phyloP scores from a whole-genome alignment of 2,113 vertebrate genomes.

The Ailurus styani region DNA sequence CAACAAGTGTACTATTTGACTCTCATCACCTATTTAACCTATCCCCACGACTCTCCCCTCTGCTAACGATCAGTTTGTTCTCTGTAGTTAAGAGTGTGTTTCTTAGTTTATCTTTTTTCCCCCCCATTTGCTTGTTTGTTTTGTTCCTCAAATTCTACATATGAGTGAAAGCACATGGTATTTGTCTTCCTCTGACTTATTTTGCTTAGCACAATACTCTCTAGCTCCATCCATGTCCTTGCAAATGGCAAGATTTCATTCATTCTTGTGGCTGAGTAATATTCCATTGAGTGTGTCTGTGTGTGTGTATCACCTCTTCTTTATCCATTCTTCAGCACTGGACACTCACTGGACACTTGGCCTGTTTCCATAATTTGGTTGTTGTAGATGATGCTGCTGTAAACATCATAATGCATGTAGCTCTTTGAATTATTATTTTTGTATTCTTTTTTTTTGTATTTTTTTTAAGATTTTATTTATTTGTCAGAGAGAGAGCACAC shows the following conservation, averaged over 20 bases:
- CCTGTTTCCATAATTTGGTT: background rate
- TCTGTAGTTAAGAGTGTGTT: background rate
- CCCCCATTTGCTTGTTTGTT: background rate
- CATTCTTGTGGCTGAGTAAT: background rate
- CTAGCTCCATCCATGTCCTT: background rate
- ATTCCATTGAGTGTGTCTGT: background rate
- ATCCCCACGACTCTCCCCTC: background rate
- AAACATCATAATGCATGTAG: background rate
- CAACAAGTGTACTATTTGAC: background rate
- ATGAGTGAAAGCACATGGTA: background rate
- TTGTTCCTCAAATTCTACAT: background rate
- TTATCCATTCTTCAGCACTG: background rate
- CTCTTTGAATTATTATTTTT: background rate
- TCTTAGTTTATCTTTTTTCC: background rate
- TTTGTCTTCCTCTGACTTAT: background rate
- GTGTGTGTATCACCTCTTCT: background rate
- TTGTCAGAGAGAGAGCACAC: too few species aligned
- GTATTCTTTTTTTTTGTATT: too few species aligned
- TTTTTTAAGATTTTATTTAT: background rate
- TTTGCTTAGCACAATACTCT: background rate
- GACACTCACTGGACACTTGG: background rate
- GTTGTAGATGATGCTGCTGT: background rate
- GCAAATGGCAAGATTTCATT: background rate
- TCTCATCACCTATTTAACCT: background rate
- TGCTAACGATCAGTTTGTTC: background rate